A percentile compares a stretch with the other conserved stretches of the same genome.
Evolutionary conservation across 2,888 invertebrate genomes (phyloP).

Genomic region (Beris morrisii): DNA sequence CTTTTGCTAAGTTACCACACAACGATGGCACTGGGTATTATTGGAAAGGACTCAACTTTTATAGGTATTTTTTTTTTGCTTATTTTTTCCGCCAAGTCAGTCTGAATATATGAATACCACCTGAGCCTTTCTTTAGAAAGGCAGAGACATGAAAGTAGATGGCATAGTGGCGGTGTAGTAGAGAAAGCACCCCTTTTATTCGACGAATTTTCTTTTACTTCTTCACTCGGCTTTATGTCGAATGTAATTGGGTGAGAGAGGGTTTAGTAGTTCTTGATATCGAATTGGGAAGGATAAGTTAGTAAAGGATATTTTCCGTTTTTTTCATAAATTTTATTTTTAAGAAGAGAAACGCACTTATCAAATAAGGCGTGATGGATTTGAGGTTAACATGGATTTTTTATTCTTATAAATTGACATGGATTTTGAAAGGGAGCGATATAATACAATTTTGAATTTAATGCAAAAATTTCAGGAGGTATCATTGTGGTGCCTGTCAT

Average conservation of each 20-base stretch:
- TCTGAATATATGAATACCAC: conserved; percentile 3
- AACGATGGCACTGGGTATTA: conserved; percentile 2
- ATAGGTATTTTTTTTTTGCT: neutral
- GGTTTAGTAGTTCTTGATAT: conserved; percentile 11
- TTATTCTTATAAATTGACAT: no score
- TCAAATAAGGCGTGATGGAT: no score
- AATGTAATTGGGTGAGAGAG: conserved; percentile 17
- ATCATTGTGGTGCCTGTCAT: no score
- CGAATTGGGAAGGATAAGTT: neutral
- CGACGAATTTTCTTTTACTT: conserved; percentile 1
- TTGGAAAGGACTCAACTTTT: conserved; percentile 6
- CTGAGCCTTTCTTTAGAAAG: neutral
- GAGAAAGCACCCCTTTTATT: neutral
- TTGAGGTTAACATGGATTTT: no score
- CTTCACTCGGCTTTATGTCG: conserved; percentile 8
- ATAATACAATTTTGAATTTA: no score
- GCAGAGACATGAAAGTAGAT: neutral
- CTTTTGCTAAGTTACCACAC: conserved; percentile 15
- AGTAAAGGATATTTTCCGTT: no score
- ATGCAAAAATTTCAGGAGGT: no score
- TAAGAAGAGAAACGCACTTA: no score
- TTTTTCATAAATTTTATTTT: no score
- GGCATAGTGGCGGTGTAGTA: neutral
- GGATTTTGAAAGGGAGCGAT: no score
- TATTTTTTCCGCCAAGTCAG: neutral